phyloP scores from a whole-genome alignment of 2,113 vertebrate genomes.

The Pan troglodytes region NHGRI_mPanTro3-v2.1_pri NC_072398.2:227109501-227110000 shows the following conservation, averaged over 20 bases:
- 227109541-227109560: not conserved
- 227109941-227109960: not conserved
- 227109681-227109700: not conserved
- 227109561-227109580: not conserved
- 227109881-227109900: not conserved
- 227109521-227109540: not conserved
- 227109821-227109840: accelerated
- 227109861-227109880: accelerated
- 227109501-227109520: not conserved
- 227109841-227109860: not conserved
- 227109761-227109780: accelerated
- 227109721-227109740: not conserved
- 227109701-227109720: not conserved
- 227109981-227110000: not conserved
- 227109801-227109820: not conserved
- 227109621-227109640: not conserved
- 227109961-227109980: not conserved
- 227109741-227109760: not conserved
- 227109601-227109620: not conserved
- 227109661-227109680: not conserved
- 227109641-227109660: not conserved
- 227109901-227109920: not conserved
- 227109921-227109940: not conserved
- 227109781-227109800: accelerated
- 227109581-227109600: not conserved